A percentile compares a stretch with the other conserved stretches of the same genome.
These are phyloP conservation scores for Ceratina calcarata DNA, from an alignment of 1,140 invertebrate species.

Conservation along the genomic window DNA sequence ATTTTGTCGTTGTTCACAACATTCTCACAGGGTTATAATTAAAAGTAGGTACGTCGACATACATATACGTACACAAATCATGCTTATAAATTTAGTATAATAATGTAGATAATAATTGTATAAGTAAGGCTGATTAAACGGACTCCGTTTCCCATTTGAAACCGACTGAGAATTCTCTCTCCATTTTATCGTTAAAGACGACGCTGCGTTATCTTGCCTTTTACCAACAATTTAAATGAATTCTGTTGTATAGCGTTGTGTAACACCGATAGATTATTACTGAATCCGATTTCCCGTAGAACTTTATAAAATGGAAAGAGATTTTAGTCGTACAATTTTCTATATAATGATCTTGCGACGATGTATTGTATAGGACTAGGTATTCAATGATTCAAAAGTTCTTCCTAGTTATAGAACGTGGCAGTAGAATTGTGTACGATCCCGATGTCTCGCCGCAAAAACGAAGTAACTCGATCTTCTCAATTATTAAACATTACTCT, in stretches of 20 bases:
- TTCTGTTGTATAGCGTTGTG: too few species aligned
- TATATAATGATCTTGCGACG: slow-evolving; percentile 1
- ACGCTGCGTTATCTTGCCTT: not conserved
- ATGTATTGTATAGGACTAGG: slow-evolving; percentile 30
- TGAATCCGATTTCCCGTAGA: not conserved
- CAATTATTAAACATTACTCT: not conserved
- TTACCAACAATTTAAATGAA: not conserved
- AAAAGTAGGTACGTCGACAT: slow-evolving; percentile 46
- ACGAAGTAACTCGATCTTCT: slow-evolving; percentile 34
- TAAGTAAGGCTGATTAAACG: slow-evolving; percentile 64
- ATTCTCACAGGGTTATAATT: slow-evolving; percentile 38
- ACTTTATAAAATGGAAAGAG: slow-evolving; percentile 29
- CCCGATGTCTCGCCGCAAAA: slow-evolving; percentile 25
- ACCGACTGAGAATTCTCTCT: slow-evolving; percentile 6
- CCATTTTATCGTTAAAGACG: not conserved
- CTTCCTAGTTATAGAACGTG: slow-evolving; percentile 58
- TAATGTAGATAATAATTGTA: slow-evolving; percentile 60
- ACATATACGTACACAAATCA: slow-evolving; percentile 47
- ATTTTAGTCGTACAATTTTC: not conserved
- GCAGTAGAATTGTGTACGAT: slow-evolving; percentile 67
- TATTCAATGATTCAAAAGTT: slow-evolving; percentile 46
- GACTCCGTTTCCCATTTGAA: slow-evolving; percentile 14
- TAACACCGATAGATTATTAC: too few species aligned
- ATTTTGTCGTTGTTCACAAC: slow-evolving; percentile 49
- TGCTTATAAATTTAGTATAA: slow-evolving; percentile 53